A percentile compares a stretch with the other conserved stretches of the same genome.
Conservation (phyloP, 2,113 vertebrate genomes). For the Genyomyrus donnyi region DNA sequence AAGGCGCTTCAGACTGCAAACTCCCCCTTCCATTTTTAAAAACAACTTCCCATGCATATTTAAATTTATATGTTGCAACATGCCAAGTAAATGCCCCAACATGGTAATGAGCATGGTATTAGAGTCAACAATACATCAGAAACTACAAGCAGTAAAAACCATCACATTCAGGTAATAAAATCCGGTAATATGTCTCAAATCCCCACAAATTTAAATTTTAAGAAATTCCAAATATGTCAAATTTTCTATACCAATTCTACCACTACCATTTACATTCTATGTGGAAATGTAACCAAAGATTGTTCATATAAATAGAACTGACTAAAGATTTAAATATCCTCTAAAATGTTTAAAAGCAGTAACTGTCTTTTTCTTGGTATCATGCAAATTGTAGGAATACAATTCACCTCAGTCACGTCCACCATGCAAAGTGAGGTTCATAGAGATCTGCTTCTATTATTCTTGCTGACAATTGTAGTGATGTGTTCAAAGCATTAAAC, state of each 20-base stretch:
- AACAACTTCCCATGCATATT: slow-evolving; percentile 42
- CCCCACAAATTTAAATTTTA: not conserved
- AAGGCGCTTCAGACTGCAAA: slow-evolving; percentile 45
- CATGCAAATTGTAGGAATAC: not conserved
- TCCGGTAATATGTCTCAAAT: not conserved
- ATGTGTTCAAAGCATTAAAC: not conserved
- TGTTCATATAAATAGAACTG: not conserved
- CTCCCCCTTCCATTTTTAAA: slow-evolving; percentile 30
- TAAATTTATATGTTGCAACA: slow-evolving; percentile 31
- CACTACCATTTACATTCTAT: not conserved
- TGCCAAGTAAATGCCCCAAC: slow-evolving; percentile 51
- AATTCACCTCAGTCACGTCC: not conserved
- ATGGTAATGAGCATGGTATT: slow-evolving; percentile 24
- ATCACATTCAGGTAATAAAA: not conserved
- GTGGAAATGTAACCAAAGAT: not conserved
- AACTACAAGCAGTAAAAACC: not conserved
- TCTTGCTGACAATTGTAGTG: not conserved
- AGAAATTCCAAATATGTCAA: not conserved
- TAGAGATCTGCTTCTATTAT: not conserved
- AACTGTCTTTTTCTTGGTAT: not conserved
- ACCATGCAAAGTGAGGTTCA: not conserved
- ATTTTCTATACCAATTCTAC: not conserved
- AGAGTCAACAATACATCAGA: not conserved
- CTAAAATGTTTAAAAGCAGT: not conserved
- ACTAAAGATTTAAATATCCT: not conserved